Conservation (phyloP, 2,797 vertebrate genomes). For the Salmo trutta region DNA sequence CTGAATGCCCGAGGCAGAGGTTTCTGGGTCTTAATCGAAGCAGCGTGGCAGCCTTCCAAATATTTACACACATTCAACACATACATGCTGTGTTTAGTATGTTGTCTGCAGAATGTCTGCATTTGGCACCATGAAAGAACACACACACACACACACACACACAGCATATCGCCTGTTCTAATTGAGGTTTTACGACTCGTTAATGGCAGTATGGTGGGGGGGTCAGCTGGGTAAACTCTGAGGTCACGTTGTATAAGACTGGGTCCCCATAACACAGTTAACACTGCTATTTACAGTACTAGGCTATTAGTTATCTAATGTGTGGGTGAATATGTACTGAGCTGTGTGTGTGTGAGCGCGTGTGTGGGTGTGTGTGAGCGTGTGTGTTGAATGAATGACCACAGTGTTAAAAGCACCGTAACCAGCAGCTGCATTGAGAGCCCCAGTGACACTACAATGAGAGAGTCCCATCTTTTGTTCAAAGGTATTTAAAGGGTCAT, state of each 20-base stretch:
- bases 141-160: background rate
- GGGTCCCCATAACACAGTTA: background rate
- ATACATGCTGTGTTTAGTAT: background rate
- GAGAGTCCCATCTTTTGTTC: background rate
- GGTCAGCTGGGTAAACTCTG: background rate
- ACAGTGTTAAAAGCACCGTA: too few relatives aligned
- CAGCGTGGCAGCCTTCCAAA: too few relatives aligned
- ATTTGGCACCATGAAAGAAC: background rate
- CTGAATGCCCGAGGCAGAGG: background rate
- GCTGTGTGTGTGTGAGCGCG: slow-evolving; percentile 2
- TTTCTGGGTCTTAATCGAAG: background rate
- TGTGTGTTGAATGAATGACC: slow-evolving; percentile 7
- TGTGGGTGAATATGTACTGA: background rate
- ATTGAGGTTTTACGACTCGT: background rate
- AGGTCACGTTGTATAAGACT: background rate
- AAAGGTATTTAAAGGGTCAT: background rate
- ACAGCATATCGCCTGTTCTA: background rate
- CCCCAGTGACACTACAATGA: background rate
- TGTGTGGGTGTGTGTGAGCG: slow-evolving; percentile 8
- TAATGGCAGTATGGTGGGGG: background rate
- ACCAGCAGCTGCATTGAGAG: too few relatives aligned
- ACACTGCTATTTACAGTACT: too few relatives aligned
- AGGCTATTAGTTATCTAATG: background rate
- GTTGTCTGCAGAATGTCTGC: background rate
- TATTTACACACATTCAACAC: too few relatives aligned